Percentiles rank a stretch among this genome's conserved stretches.
Conservation (phyloP, 2,113 vertebrate genomes). For the Corythoichthys intestinalis region DNA sequence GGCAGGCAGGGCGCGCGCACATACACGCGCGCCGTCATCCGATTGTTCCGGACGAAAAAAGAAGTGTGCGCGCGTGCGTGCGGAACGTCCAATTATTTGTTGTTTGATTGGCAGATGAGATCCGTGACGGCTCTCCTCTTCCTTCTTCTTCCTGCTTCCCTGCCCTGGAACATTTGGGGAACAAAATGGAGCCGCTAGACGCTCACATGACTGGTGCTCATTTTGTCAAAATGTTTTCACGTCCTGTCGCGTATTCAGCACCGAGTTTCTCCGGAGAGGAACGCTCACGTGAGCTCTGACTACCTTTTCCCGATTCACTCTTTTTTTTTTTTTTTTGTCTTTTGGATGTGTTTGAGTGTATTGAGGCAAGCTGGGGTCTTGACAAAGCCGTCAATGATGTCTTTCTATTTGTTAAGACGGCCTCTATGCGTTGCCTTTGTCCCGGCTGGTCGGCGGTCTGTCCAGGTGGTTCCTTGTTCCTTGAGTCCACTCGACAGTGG, state of each 20-base stretch:
- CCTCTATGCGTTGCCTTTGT: constrained; percentile 42
- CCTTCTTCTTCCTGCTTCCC: constrained; percentile 57
- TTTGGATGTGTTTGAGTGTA: constrained; percentile 7
- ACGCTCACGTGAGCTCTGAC: constrained; percentile 55
- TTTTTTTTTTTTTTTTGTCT: background rate
- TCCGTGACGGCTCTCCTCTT: constrained; percentile 69
- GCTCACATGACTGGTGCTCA: constrained; percentile 17
- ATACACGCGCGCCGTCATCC: background rate
- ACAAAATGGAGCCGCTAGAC: constrained; percentile 68
- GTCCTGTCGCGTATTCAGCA: constrained; percentile 76
- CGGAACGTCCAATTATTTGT: background rate
- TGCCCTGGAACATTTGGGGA: constrained; percentile 71
- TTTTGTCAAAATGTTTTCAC: constrained; percentile 75
- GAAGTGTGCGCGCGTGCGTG: background rate
- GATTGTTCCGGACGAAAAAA: constrained; percentile 5
- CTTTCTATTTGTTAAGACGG: constrained; percentile 20
- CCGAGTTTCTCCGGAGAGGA: constrained; percentile 70
- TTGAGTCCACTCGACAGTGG: no score
- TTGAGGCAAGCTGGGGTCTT: constrained; percentile 48
- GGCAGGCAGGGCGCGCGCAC: background rate
- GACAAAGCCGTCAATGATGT: constrained; percentile 44
- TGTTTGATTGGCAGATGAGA: constrained; percentile 70
- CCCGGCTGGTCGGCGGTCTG: constrained; percentile 40
- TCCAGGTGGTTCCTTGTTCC: constrained; percentile 61
- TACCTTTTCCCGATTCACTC: background rate